A percentile compares a stretch with the other conserved stretches of the same genome.
phyloP scores from a whole-genome alignment of 2,888 invertebrate species.

The Coenonympha glycerion region DNA sequence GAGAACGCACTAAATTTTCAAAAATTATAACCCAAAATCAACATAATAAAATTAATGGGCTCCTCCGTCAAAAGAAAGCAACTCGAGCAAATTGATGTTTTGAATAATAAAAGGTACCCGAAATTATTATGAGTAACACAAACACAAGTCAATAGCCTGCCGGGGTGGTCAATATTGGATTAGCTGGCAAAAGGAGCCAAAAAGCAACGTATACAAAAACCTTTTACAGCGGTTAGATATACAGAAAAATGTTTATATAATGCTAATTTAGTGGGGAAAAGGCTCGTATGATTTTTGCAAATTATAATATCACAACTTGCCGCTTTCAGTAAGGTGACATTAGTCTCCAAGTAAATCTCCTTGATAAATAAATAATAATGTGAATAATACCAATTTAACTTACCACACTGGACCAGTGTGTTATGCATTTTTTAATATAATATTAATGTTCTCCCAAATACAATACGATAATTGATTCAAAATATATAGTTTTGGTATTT shows the following conservation, averaged over 20 bases:
- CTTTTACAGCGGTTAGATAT: conserved; percentile 72
- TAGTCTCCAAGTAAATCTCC: too few species aligned
- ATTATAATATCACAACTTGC: too few species aligned
- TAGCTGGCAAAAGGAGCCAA: conserved; percentile 75
- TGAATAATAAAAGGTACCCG: conserved; percentile 73
- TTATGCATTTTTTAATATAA: too few species aligned
- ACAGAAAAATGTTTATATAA: conserved; percentile 72
- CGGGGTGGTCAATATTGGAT: conserved; percentile 75
- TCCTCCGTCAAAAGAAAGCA: conserved; percentile 56
- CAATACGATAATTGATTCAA: too few species aligned
- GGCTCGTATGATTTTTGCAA: conserved; percentile 38
- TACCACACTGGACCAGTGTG: too few species aligned
- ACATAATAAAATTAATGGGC: conserved; percentile 43
- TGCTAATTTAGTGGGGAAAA: conserved; percentile 45
- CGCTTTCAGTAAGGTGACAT: too few species aligned
- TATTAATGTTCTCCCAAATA: too few species aligned
- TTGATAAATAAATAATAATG: too few species aligned
- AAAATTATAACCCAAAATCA: conserved; percentile 27
- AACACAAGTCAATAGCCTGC: conserved; percentile 75
- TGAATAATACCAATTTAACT: too few species aligned
- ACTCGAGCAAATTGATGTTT: conserved; percentile 70
- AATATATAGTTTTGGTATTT: too few species aligned
- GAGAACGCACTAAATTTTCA: neutral
- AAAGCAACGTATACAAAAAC: conserved; percentile 77
- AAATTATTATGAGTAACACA: conserved; percentile 73